A percentile compares a stretch with the other conserved stretches of the same genome.
These are phyloP conservation scores for Euwallacea similis DNA, from an alignment of 1,140 invertebrate genomes.

Conservation along the genomic window DNA sequence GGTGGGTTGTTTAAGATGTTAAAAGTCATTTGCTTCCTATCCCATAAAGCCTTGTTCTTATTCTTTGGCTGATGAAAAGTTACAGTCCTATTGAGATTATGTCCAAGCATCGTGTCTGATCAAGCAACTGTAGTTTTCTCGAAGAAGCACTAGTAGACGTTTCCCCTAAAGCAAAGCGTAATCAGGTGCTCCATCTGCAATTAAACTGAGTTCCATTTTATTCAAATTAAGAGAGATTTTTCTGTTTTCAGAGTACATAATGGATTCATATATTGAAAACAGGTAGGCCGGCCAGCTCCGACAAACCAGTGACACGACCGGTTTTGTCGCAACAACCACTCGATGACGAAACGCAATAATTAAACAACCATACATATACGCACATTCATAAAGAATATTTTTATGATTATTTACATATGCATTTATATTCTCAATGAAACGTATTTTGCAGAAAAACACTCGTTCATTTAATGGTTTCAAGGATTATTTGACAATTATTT, in stretches of 20 bases:
- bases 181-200: too few relatives aligned
- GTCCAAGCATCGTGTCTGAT: too few relatives aligned
- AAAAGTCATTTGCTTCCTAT: too few relatives aligned
- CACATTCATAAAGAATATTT: conserved; percentile 13
- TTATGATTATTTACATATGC: neutral
- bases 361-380: conserved; percentile 8
- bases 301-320: conserved; percentile 8
- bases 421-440: conserved; percentile 8
- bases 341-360: conserved; percentile 10
- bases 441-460: neutral
- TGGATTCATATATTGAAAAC: conserved; percentile 12
- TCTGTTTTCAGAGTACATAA: conserved; percentile 4
- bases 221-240: conserved; percentile 12
- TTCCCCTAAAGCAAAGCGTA: too few relatives aligned
- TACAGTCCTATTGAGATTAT: too few relatives aligned
- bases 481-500: neutral
- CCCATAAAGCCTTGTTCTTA: too few relatives aligned
- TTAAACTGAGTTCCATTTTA: neutral
- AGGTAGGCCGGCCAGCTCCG: conserved; percentile 5
- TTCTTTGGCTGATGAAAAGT: too few relatives aligned
- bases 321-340: conserved; percentile 15
- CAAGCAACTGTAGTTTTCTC: too few relatives aligned
- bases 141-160: too few relatives aligned
- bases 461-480: neutral
- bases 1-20: too few relatives aligned